Percentiles rank a stretch among this genome's conserved stretches.
Evolutionary conservation across 2,888 invertebrate genomes (phyloP).

Genomic region (Hipparchia semele): DNA sequence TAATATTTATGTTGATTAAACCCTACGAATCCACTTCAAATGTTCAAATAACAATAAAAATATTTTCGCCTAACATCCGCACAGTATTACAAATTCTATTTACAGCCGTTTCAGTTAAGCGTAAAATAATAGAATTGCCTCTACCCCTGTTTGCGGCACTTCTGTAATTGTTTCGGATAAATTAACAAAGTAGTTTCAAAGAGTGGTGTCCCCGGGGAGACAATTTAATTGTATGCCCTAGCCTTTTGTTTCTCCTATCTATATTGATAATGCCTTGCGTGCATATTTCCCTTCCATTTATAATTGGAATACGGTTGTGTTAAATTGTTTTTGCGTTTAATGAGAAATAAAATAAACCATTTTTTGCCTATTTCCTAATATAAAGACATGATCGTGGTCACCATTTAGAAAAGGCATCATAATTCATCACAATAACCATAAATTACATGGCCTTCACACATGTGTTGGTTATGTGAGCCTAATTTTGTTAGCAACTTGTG

Average conservation of each 20-base stretch:
- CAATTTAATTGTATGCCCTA: constrained; percentile 68
- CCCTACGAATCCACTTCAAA: constrained; percentile 3
- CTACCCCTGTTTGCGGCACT: constrained; percentile 60
- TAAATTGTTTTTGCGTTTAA: constrained; percentile 8
- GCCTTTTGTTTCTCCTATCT: constrained; percentile 61
- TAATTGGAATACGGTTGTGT: constrained; percentile 29
- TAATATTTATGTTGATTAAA: no score
- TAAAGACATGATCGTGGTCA: no score
- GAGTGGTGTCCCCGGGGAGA: constrained; percentile 69
- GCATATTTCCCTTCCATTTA: constrained; percentile 44
- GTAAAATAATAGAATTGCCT: constrained; percentile 68
- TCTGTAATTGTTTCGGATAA: constrained; percentile 79
- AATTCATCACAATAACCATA: no score
- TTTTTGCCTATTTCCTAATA: no score
- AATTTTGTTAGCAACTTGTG: no score
- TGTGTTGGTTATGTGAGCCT: no score
- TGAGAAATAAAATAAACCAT: background rate
- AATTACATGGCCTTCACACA: no score
- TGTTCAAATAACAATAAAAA: constrained; percentile 18
- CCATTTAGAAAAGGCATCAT: no score
- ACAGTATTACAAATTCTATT: constrained; percentile 35
- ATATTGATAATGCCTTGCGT: constrained; percentile 59
- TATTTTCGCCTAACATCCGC: constrained; percentile 14
- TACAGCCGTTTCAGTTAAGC: constrained; percentile 56
- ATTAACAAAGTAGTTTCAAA: constrained; percentile 78